Conservation (phyloP, 2,113 vertebrate species). For the Hippopotamus amphibius region DNA sequence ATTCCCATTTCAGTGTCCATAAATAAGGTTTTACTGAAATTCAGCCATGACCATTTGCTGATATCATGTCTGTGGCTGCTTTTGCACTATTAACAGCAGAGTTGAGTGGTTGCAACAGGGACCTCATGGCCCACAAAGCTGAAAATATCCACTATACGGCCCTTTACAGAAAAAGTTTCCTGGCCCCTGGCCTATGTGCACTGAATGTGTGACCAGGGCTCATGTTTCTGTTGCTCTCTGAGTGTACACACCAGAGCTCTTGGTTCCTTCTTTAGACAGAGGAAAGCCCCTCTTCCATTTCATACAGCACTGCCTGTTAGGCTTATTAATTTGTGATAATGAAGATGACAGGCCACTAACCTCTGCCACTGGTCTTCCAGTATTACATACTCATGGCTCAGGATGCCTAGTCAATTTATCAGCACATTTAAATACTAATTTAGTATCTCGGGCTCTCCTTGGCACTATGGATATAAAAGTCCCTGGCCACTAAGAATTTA, state of each 20-base stretch:
- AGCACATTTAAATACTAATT: constrained; percentile 48
- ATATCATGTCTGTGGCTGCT: neutral
- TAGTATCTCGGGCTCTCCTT: constrained; percentile 49
- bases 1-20: constrained; percentile 20
- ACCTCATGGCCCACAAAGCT: neutral
- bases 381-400: neutral
- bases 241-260: neutral
- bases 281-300: neutral
- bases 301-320: neutral
- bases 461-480: constrained; percentile 50
- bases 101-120: neutral
- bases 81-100: neutral
- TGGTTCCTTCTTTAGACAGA: constrained; percentile 30
- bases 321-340: constrained; percentile 51
- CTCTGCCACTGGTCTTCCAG: neutral
- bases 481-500: constrained; percentile 44
- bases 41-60: neutral
- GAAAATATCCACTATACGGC: neutral
- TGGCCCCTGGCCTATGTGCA: neutral
- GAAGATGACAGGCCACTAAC: constrained; percentile 51
- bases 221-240: neutral
- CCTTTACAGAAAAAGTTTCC: neutral
- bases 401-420: constrained; percentile 45
- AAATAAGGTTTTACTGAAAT: constrained; percentile 22
- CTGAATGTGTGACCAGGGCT: neutral